Base-by-base conservation (phyloP, 2,797 vertebrate genomes). In the Schizopygopsis pylzovi region DNA sequence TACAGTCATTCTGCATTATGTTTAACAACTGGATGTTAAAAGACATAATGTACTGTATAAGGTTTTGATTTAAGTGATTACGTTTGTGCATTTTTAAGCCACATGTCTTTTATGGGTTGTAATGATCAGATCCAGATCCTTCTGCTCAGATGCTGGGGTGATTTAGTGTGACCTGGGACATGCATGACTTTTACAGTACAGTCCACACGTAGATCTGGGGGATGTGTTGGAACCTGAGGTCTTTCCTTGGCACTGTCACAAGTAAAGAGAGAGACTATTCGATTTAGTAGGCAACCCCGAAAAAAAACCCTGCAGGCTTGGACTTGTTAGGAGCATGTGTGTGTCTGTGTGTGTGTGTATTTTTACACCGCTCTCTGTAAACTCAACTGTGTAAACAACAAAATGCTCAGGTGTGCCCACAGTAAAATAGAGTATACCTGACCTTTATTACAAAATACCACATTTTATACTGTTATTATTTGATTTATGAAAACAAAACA, bases 371-470 rank as follows among this genome's bases (percentile, higher is more conserved):
- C 37, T 87, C 70, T 90, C 88, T 90, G 91, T 91, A 87, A 91
- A 89, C 90, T 87, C 78, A 39, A 85, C 78, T 86, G 76, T 84
- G 85, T 90, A 92, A 94, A 93, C 92, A 92, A 43, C 18, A 73
- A 76, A 91, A 75, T 86, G 89, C 88, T 91, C 89, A 86, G 87
- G 88, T 92, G 89, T 91, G 91, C 89, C 87, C 54, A 61, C 41
- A 39, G 67, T 73, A 73, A 79, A 47, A 22, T 2, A 41, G 33
- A 39, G 87, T 89, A 90, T 86, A 68, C 81, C 67, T 79, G 25
- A 70, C 75, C 47, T 70, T 70, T 56, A 78, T 59, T 70, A 41
- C 45, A 63, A 43, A 67, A 77, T 63, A 75, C 54, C 41, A 61
- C 13, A 39, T n/a, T 71, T 70, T 52, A 71, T 49, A 22, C 45